Evolutionary conservation across 2,797 vertebrate species (phyloP), one percentile per base, ranked within the genome.

Genomic region (Rhynchotus rufescens): DNA sequence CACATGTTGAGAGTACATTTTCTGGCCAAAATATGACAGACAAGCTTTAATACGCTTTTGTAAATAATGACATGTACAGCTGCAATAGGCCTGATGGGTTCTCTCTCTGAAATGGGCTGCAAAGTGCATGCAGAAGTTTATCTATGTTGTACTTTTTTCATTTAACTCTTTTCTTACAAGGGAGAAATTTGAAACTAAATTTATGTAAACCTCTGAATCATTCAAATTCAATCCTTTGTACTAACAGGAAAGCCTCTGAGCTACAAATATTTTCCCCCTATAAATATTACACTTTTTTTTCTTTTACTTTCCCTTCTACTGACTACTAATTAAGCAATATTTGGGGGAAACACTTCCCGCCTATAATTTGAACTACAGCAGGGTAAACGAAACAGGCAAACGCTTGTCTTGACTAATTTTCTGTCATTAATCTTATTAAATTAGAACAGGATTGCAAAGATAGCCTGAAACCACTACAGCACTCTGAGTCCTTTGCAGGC

Each of bases 381-480:
- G 75, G 87, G 85, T 95, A 95, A 96, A 92, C 11, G 85, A 96
- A 96, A 93, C 92, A 97, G 93, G 96, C 91, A 92, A 96, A 96
- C 1, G 66, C 95, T 95, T 97, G 94, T 95, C 95, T 95, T 96
- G 95, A 96, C 95, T 97, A 95, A 97, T 97, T 97, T 97, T 97
- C 96, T 97, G 96, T 97, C 97, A 96, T 97, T 96, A 93, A 97
- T 97, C 96, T 95, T 96, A 95, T 96, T 97, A 96, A 92, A 94
- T 96, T 94, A 96, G 94, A 94, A 93, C 92, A 96, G 88, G 81
- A 88, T 92, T 95, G 72, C 94, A 89, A 97, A 94, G 93, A 92
- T 94, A 96, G 92, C 96, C 94, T 84, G 79, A 94, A 97, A 93
- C 90, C 90, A 95, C 87, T 64, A 32, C 57, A 95, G 81, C 61